phyloP scores from a whole-genome alignment of 2,888 invertebrate genomes.

The Caenorhabditis zanzibari region DNA sequence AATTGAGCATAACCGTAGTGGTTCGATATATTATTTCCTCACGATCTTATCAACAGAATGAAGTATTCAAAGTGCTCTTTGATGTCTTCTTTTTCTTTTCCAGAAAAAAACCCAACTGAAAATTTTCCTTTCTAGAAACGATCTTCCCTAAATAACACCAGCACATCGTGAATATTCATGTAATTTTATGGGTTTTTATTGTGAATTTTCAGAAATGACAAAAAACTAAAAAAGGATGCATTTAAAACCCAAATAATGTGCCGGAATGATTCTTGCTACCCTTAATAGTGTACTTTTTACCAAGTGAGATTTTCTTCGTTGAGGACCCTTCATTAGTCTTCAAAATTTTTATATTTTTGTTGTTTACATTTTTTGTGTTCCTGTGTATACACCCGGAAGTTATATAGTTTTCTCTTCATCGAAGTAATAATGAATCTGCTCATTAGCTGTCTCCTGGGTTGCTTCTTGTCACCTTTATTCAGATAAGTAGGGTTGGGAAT shows the following conservation, averaged over 20 bases:
- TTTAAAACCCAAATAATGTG: background rate
- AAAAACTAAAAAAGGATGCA: background rate
- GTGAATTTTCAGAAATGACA: background rate
- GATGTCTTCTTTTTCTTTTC: background rate
- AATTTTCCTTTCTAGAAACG: background rate
- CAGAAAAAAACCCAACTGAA: background rate
- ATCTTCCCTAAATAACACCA: background rate
- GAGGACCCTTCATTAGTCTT: background rate
- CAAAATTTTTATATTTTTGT: background rate
- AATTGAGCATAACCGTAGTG: too few species aligned
- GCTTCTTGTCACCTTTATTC: too few species aligned
- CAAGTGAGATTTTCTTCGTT: background rate
- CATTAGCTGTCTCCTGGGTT: too few species aligned
- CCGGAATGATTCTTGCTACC: background rate
- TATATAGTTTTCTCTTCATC: too few species aligned
- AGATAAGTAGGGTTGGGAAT: too few species aligned
- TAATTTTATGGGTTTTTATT: background rate
- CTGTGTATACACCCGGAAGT: background rate
- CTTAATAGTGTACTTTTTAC: background rate
- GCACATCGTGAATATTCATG: conserved; percentile 38
- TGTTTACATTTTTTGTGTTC: background rate
- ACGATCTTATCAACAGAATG: too few species aligned
- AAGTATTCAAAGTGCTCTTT: too few species aligned
- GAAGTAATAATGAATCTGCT: too few species aligned
- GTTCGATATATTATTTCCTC: too few species aligned